phyloP scores from a whole-genome alignment of 2,113 vertebrate genomes.

The Pheucticus melanocephalus region DNA sequence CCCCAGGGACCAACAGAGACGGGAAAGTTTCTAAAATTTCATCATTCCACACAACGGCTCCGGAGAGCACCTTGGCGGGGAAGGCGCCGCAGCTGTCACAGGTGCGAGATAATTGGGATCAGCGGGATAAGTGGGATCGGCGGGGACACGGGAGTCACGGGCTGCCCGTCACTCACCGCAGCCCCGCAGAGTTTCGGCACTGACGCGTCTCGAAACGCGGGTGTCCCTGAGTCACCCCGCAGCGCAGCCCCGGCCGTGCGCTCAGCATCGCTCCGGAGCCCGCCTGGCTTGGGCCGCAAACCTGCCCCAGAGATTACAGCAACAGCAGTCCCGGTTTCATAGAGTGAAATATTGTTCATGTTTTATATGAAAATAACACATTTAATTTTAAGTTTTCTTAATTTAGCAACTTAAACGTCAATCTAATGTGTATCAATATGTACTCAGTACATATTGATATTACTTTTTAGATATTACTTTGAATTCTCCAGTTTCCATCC shows the following conservation, averaged over 20 bases:
- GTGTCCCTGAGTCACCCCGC: not conserved
- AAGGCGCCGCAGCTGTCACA: not conserved
- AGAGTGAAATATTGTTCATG: not conserved
- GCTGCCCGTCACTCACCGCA: not conserved
- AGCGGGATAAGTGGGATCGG: fast-evolving
- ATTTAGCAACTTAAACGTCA: not conserved
- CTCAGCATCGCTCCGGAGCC: fast-evolving
- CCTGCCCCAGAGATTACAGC: not conserved
- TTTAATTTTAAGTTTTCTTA: not conserved
- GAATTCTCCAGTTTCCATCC: not conserved
- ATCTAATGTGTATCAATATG: too few relatives aligned
- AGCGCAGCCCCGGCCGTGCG: fast-evolving
- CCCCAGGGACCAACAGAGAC: fast-evolving
- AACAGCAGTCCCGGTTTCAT: not conserved
- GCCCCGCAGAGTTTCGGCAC: fast-evolving
- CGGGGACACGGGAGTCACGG: fast-evolving
- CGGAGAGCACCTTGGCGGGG: not conserved
- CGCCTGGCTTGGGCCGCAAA: not conserved
- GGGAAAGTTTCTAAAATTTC: not conserved
- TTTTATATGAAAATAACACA: not conserved
- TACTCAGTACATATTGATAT: too few relatives aligned
- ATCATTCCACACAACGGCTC: fast-evolving
- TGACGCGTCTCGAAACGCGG: fast-evolving
- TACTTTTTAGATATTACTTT: not conserved
- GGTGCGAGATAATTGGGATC: fast-evolving